phyloP scores from a whole-genome alignment of 2,888 invertebrate species.

The Orchesellides sinensis region DNA sequence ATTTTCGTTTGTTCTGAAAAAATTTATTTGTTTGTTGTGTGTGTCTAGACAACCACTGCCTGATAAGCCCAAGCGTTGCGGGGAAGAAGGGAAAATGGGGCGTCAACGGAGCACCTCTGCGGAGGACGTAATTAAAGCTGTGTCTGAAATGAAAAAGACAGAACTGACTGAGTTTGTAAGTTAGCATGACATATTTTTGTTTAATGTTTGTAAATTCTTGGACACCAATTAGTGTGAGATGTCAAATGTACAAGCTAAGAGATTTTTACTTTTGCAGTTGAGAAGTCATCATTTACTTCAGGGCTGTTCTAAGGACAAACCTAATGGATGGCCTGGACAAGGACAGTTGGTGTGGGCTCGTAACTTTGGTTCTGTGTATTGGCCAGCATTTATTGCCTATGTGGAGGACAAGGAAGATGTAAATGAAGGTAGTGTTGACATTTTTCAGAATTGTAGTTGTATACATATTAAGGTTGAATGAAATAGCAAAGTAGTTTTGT shows the following conservation, averaged over 20 bases:
- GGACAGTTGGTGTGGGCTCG: slow-evolving; percentile 67
- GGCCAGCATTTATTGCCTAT: slow-evolving; percentile 66
- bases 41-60: too few species aligned
- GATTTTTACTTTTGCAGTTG: slow-evolving; percentile 27
- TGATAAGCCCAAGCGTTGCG: too few species aligned
- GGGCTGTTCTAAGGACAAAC: slow-evolving; percentile 22
- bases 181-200: background rate
- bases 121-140: background rate
- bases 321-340: slow-evolving; percentile 1
- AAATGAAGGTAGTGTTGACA: slow-evolving; percentile 4
- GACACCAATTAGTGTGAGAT: too few species aligned
- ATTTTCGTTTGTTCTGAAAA: too few species aligned
- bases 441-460: too few species aligned
- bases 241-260: background rate
- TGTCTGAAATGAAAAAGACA: background rate
- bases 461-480: too few species aligned
- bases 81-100: background rate
- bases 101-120: background rate
- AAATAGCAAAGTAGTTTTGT: background rate
- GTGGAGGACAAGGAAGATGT: slow-evolving; percentile 48
- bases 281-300: slow-evolving; percentile 52
- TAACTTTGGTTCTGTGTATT: slow-evolving; percentile 55
- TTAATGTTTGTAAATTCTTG: background rate
- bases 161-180: background rate
- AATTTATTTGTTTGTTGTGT: too few species aligned